Conservation (phyloP, 2,888 invertebrate genomes). For the Encarsia formosa region DNA sequence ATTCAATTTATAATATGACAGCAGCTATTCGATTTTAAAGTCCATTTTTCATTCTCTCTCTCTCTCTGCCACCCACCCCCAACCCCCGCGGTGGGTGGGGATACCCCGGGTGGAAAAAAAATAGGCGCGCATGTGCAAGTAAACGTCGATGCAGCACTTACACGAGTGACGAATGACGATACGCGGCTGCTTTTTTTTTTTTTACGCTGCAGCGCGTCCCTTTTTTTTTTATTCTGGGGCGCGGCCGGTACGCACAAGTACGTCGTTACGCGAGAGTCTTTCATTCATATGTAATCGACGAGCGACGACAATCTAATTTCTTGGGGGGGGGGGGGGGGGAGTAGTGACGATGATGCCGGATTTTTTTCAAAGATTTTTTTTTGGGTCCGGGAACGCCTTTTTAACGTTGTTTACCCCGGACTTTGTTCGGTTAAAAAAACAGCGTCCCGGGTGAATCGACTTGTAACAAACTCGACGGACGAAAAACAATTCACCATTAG, state of each 20-base stretch:
- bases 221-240: neutral
- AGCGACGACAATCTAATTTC: too few relatives aligned
- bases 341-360: too few relatives aligned
- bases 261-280: conserved; percentile 13
- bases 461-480: too few relatives aligned
- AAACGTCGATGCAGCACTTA: conserved; percentile 22
- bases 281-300: conserved; percentile 25
- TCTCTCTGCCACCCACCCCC: neutral
- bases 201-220: neutral
- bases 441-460: too few relatives aligned
- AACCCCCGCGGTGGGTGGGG: neutral
- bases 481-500: too few relatives aligned
- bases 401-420: too few relatives aligned
- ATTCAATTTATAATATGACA: conserved; percentile 50
- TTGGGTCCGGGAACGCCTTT: too few relatives aligned
- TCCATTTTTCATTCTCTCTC: conserved; percentile 44
- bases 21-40: conserved; percentile 48
- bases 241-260: neutral
- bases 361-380: too few relatives aligned
- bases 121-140: conserved; percentile 18
- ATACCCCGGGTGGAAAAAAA: too few relatives aligned
- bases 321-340: too few relatives aligned
- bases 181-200: conserved; percentile 3
- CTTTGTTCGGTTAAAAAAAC: too few relatives aligned
- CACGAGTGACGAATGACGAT: conserved; percentile 28